These are phyloP conservation scores for Drosophila murphyi DNA, from an alignment of 1,140 invertebrate genomes.

Conservation along the genomic window DNA sequence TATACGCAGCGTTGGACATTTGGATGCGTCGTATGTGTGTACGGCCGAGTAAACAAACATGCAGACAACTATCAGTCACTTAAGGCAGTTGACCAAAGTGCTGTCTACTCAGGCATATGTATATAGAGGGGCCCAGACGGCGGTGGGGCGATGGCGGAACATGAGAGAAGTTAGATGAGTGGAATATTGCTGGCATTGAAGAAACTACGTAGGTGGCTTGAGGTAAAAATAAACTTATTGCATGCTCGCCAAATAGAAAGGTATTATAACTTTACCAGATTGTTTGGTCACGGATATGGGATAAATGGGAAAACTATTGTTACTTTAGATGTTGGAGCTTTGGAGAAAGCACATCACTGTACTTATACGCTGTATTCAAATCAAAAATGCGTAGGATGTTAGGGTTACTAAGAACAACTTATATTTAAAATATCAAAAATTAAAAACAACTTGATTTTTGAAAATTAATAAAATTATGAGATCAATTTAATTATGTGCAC, in stretches of 20 bases:
- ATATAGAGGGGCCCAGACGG: not conserved
- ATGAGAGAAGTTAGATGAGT: conserved; percentile 14
- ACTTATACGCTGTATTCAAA: not conserved
- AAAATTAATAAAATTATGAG: no score
- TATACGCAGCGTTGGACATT: conserved; percentile 55
- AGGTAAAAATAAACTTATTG: conserved; percentile 31
- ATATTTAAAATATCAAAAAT: not conserved
- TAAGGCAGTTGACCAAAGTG: conserved; percentile 76
- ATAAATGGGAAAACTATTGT: conserved; percentile 6
- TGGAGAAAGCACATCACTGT: not conserved
- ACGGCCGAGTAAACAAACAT: conserved; percentile 66
- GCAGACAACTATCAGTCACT: conserved; percentile 81
- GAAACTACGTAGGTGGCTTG: conserved; percentile 3
- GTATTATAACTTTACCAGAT: conserved; percentile 54
- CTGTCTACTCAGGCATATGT: conserved; percentile 21
- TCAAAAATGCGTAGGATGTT: not conserved
- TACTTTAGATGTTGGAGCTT: not conserved
- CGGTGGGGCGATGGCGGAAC: conserved; percentile 2
- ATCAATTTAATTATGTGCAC: no score
- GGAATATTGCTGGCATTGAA: conserved; percentile 20
- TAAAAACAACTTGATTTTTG: no score
- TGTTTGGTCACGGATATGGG: conserved; percentile 40
- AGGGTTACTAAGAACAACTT: not conserved
- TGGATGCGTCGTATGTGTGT: conserved; percentile 41
- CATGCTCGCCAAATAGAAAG: conserved; percentile 13